These are phyloP conservation scores for Geococcyx californianus DNA, from an alignment of 2,113 vertebrate species.

Conservation along the genomic window DNA sequence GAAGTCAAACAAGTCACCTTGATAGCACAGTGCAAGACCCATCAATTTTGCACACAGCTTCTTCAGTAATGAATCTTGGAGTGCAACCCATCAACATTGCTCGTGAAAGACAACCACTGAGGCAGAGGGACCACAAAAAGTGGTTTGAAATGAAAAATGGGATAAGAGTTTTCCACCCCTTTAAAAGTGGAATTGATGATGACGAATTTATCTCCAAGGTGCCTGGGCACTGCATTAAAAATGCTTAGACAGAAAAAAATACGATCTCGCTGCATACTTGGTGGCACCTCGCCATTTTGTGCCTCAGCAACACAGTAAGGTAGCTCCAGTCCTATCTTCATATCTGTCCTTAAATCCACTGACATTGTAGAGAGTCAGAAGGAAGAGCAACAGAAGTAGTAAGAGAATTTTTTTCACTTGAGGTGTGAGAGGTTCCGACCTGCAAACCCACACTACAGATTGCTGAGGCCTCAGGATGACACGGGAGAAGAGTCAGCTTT, in stretches of 20 bases:
- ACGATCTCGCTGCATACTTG: accelerated
- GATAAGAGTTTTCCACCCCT: background rate
- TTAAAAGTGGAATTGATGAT: background rate
- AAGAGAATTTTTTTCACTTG: background rate
- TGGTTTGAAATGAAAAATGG: conserved; percentile 16
- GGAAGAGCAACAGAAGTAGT: background rate
- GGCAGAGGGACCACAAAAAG: background rate
- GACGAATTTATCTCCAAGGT: background rate
- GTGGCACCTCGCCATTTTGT: background rate
- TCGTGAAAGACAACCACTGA: background rate
- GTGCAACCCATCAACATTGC: background rate
- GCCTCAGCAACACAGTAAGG: background rate
- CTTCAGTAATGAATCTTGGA: conserved; percentile 12
- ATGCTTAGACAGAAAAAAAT: background rate
- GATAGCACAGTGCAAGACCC: background rate
- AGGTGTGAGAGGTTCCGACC: background rate
- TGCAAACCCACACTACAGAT: background rate
- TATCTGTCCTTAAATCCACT: background rate
- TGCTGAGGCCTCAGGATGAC: background rate
- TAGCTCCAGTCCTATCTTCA: background rate
- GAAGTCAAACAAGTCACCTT: conserved; percentile 49
- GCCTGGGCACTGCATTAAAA: background rate
- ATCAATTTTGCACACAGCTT: conserved; percentile 7
- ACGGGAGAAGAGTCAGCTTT: background rate
- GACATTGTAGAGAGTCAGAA: background rate